A percentile compares a stretch with the other conserved stretches of the same genome.
Conservation (phyloP, 1,140 invertebrate species). For the Brachionus sp. region DNA sequence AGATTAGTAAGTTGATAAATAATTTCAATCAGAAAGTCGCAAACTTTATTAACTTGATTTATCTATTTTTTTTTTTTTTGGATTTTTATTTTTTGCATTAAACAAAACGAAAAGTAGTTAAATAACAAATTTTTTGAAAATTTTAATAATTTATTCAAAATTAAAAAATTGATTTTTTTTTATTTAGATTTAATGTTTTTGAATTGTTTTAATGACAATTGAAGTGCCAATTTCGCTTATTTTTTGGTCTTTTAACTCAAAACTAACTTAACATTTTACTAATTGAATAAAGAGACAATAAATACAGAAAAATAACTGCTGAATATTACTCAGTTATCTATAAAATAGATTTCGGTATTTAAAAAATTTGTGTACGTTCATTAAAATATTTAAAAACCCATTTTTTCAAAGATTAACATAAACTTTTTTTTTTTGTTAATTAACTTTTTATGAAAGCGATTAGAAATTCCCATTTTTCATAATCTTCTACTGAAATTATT, state of each 20-base stretch:
- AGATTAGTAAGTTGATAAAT: neutral
- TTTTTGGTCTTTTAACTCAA: neutral
- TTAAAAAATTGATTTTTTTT: conserved; percentile 4
- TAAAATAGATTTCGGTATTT: no score
- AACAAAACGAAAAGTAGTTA: neutral
- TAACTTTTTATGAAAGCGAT: neutral
- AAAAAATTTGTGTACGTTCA: no score
- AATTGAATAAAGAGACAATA: no score
- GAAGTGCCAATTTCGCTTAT: neutral
- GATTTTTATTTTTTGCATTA: neutral
- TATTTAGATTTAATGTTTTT: neutral
- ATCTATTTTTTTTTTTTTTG: neutral
- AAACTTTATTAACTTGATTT: neutral
- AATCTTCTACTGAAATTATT: neutral
- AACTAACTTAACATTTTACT: no score
- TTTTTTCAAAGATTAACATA: neutral
- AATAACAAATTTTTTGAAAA: neutral
- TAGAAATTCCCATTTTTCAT: neutral
- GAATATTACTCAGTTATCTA: neutral
- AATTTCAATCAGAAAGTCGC: neutral
- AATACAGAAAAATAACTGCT: no score
- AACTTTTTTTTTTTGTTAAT: neutral
- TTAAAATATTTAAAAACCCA: neutral
- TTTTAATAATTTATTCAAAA: neutral
- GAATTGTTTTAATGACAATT: neutral